These are phyloP conservation scores for Anagrus nilaparvatae DNA, from an alignment of 1,140 invertebrate species.

Conservation along the genomic window DNA sequence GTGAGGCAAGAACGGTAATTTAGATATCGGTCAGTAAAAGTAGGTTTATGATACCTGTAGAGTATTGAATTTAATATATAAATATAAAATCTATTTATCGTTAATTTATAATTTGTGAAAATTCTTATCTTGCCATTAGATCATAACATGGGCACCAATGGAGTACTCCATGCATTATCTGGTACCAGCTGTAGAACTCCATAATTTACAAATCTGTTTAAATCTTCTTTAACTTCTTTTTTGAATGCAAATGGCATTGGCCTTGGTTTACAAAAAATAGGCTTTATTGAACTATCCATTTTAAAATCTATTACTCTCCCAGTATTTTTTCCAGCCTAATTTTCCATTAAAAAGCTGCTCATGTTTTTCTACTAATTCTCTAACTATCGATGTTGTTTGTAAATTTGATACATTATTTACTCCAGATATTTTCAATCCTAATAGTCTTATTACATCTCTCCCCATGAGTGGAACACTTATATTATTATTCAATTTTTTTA, in stretches of 20 bases:
- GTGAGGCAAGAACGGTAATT: not conserved
- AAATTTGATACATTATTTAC: too few relatives aligned
- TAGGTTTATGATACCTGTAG: slow-evolving; percentile 8
- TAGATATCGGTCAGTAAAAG: too few relatives aligned
- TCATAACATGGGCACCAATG: slow-evolving; percentile 39
- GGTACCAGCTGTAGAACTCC: slow-evolving; percentile 31
- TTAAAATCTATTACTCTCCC: not conserved
- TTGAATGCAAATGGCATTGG: slow-evolving; percentile 28
- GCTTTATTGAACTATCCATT: not conserved
- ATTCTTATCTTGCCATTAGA: slow-evolving; percentile 32
- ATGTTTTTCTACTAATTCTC: not conserved
- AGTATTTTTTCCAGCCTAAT: slow-evolving; percentile 1
- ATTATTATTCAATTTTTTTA: too few relatives aligned
- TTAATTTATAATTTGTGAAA: slow-evolving; percentile 39
- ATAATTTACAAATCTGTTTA: slow-evolving; percentile 23
- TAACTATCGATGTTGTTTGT: too few relatives aligned
- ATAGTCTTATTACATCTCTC: too few relatives aligned
- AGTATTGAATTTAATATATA: slow-evolving; percentile 27
- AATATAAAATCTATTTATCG: slow-evolving; percentile 25
- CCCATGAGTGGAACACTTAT: slow-evolving; percentile 14
- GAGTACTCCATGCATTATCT: slow-evolving; percentile 38
- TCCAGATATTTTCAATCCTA: not conserved
- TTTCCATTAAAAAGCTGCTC: not conserved
- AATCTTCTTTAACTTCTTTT: slow-evolving; percentile 25
- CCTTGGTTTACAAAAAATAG: slow-evolving; percentile 23